phyloP scores from a whole-genome alignment of 2,888 invertebrate genomes.

The Deladenus siricidicola region DNA sequence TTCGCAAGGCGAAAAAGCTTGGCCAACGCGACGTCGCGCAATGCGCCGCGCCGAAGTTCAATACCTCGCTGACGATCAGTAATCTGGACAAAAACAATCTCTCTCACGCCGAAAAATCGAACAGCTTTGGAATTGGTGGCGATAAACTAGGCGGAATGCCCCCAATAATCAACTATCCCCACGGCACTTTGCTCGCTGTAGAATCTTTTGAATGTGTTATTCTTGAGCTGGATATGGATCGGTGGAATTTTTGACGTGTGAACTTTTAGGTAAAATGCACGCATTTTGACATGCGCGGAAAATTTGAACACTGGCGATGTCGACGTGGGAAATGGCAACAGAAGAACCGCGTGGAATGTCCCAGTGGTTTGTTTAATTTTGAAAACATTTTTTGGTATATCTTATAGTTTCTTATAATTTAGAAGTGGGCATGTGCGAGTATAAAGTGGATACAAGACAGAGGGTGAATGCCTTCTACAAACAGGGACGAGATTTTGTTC shows the following conservation, averaged over 20 bases:
- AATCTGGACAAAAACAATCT: constrained; percentile 34
- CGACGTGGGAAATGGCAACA: constrained; percentile 41
- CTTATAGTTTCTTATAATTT: too few species aligned
- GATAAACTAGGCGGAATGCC: not conserved
- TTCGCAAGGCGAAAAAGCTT: not conserved
- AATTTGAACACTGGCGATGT: constrained; percentile 34
- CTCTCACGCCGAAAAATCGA: not conserved
- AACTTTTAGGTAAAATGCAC: constrained; percentile 14
- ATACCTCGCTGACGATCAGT: not conserved
- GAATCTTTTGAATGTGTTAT: not conserved
- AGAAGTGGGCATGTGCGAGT: constrained; percentile 34
- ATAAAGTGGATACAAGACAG: constrained; percentile 29
- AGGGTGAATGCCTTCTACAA: constrained; percentile 37
- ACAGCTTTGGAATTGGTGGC: not conserved
- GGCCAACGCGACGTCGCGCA: constrained; percentile 4
- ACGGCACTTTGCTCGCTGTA: constrained; percentile 31
- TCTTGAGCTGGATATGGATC: not conserved
- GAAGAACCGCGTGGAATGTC: constrained; percentile 35
- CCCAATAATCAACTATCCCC: constrained; percentile 33
- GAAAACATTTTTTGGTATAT: not conserved
- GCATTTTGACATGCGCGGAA: constrained; percentile 5
- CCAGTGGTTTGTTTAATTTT: constrained; percentile 21
- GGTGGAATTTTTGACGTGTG: not conserved
- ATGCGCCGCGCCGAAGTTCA: constrained; percentile 14
- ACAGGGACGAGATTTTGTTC: constrained; percentile 36